phyloP scores from a whole-genome alignment of 2,797 vertebrate genomes.

The Gymnothorax javanicus region DNA sequence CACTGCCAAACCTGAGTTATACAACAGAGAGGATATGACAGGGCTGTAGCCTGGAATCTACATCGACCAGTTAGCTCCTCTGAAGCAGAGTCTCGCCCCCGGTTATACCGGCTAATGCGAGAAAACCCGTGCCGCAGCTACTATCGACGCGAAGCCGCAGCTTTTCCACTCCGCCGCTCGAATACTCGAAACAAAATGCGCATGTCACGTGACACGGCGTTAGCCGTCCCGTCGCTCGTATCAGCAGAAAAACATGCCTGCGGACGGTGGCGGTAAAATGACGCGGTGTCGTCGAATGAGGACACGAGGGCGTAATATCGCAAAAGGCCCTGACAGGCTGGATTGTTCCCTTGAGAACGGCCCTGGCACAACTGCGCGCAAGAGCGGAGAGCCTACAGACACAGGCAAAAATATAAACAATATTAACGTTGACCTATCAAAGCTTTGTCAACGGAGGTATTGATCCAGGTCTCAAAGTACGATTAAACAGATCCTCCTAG shows the following conservation, averaged over 20 bases:
- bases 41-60: neutral
- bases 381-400: neutral
- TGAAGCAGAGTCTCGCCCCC: neutral
- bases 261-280: neutral
- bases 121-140: neutral
- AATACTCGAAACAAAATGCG: neutral
- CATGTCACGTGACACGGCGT: neutral
- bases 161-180: neutral
- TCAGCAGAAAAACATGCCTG: neutral
- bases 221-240: neutral
- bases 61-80: neutral
- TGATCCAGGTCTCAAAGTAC: neutral
- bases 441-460: slow-evolving; percentile 3
- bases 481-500: slow-evolving; percentile 4
- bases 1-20: neutral
- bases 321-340: neutral
- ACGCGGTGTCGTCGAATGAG: neutral
- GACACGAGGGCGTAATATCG: neutral
- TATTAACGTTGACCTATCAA: slow-evolving; percentile 18
- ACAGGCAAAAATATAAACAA: neutral
- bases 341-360: neutral
- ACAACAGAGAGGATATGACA: neutral
- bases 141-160: neutral
- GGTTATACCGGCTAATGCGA: neutral
- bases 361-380: neutral